Conservation (phyloP, 1,140 invertebrate genomes). For the Papilio polyxenes region DNA sequence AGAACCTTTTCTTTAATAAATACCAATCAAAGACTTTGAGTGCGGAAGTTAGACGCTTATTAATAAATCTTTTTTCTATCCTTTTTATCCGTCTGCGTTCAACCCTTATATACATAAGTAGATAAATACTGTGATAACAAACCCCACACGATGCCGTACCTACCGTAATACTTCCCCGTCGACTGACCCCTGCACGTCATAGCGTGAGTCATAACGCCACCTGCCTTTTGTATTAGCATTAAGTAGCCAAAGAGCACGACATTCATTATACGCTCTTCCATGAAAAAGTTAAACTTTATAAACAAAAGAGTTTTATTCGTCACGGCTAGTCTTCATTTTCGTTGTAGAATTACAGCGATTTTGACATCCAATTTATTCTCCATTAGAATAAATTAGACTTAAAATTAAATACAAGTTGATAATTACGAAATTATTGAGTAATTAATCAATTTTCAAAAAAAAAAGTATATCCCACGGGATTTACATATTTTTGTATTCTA, state of each 20-base stretch:
- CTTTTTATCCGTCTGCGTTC: neutral
- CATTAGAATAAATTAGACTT: no score
- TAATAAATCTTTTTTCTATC: neutral
- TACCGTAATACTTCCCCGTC: neutral
- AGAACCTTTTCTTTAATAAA: no score
- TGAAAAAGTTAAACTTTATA: neutral
- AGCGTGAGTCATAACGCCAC: slow-evolving; percentile 19
- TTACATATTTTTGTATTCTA: no score
- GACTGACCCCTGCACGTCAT: neutral
- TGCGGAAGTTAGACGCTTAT: neutral
- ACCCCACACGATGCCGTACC: neutral
- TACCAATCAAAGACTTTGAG: neutral
- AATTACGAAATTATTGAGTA: no score
- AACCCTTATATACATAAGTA: slow-evolving; percentile 2
- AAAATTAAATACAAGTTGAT: no score
- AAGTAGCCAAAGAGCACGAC: slow-evolving; percentile 10
- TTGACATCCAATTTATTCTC: no score
- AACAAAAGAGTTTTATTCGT: no score
- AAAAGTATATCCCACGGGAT: no score
- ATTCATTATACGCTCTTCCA: neutral
- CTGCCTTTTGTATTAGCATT: slow-evolving; percentile 16
- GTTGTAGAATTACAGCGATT: no score
- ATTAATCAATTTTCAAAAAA: no score
- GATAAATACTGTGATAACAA: slow-evolving; percentile 21
- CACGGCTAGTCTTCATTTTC: no score